These are phyloP conservation scores for Dryobates pubescens DNA, from an alignment of 2,797 vertebrate genomes.

Conservation along the genomic window DNA sequence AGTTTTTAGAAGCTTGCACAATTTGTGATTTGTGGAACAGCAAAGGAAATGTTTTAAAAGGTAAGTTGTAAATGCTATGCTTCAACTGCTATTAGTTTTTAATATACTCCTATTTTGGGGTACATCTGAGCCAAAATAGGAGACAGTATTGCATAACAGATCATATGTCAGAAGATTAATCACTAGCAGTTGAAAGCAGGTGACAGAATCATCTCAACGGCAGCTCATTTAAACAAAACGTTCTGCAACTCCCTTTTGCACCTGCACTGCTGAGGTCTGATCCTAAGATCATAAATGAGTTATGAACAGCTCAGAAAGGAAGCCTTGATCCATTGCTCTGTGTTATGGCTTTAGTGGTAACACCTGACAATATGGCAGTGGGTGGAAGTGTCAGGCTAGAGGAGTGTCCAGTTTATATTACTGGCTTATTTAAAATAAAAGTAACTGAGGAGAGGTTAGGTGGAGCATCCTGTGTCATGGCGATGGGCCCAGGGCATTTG, in stretches of 20 bases:
- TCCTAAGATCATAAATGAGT: background rate
- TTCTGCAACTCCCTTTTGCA: background rate
- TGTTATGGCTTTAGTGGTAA: background rate
- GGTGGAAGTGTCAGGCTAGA: background rate
- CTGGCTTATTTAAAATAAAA: background rate
- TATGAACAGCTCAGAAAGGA: background rate
- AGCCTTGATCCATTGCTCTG: background rate
- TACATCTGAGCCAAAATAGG: background rate
- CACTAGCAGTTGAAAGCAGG: background rate
- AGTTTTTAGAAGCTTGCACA: background rate
- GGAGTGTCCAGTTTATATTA: background rate
- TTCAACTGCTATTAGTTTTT: background rate
- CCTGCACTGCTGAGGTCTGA: background rate
- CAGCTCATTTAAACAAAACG: background rate
- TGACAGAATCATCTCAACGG: background rate
- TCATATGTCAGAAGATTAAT: background rate
- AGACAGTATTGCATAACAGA: background rate
- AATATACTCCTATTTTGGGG: background rate
- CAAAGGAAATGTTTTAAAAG: background rate
- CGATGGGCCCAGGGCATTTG: background rate
- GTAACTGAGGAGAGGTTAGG: background rate
- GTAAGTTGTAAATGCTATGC: background rate
- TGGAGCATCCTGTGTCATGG: background rate
- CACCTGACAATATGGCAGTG: background rate
- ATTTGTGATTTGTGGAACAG: background rate